Percentiles rank a stretch among this genome's conserved stretches.
Conservation (phyloP, 2,797 vertebrate genomes). For the Cryptoblepharus egeriae region DNA sequence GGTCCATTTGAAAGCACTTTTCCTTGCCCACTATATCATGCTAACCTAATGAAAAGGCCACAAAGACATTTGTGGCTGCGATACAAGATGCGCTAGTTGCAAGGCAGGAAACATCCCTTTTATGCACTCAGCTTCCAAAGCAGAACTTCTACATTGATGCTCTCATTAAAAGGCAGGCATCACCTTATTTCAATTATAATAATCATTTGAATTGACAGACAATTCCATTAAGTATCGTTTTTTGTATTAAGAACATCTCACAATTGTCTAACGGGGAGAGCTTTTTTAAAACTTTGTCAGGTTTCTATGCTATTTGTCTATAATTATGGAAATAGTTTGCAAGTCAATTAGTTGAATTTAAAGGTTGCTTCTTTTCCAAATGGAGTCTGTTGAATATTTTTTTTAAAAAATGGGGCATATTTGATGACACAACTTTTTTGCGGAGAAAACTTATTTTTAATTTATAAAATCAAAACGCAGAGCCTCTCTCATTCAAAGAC, state of each 20-base stretch:
- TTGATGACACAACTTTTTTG: conserved; percentile 33
- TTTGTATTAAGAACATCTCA: conserved; percentile 44
- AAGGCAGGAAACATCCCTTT: not conserved
- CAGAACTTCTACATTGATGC: conserved; percentile 32
- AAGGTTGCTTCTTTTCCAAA: conserved; percentile 37
- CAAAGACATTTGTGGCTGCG: conserved; percentile 25
- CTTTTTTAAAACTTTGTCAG: conserved; percentile 44
- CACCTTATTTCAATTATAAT: conserved; percentile 36
- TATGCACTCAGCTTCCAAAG: conserved; percentile 1
- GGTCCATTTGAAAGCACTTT: not conserved
- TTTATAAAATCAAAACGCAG: conserved; percentile 47
- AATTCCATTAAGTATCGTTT: conserved; percentile 58
- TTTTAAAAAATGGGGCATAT: not conserved
- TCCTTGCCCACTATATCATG: not conserved
- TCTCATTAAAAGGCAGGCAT: conserved; percentile 40
- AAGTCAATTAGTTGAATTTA: conserved; percentile 59
- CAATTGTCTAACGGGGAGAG: conserved; percentile 34
- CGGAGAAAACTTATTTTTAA: conserved; percentile 8
- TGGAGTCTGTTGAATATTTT: not conserved
- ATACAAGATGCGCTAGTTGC: conserved; percentile 20
- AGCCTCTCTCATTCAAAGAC: conserved; percentile 17
- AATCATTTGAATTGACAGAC: conserved; percentile 50
- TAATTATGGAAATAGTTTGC: conserved; percentile 47
- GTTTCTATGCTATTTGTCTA: conserved; percentile 45
- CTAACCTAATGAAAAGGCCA: conserved; percentile 28